Base-by-base conservation (phyloP, 2,113 vertebrate genomes). In the Scalopus aquaticus region DNA sequence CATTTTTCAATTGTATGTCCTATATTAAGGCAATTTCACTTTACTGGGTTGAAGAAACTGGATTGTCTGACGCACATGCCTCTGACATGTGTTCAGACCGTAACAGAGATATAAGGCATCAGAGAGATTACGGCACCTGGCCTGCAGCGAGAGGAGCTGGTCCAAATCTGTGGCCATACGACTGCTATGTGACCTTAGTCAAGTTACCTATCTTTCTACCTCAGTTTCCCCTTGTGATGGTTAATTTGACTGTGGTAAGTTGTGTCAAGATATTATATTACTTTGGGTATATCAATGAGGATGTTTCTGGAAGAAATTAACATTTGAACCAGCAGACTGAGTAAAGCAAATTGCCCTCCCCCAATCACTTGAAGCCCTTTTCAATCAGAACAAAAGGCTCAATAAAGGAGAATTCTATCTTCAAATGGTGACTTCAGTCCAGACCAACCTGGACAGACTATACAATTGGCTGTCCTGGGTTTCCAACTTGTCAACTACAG, bases 51-150 rank as follows among this genome's bases (percentile, higher is more conserved):
- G 17, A 90, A 24, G 58, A 76, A 54, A 37, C 12, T 9, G 4
- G 49, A 49, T 7, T 15, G 32, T 65, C 28, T 54, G 56, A 44
- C 24, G 22, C 4, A 73, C 30, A 15, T n/a, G 11, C 17, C 35
- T 54, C 10, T 49, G 82, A 78, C 5, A 2, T 4, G 7, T 12
- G 4, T 49, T 37, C 39, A 49, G 44, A 69, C 17, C 0, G 0
- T 17, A 32, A 42, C 24, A 44, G 2, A 78, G 76, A 70, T 6
- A 37, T 7, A 2, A 6, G 26, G 37, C 56, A 3, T 6, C 20
- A 54, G 0, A 12, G 37, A 32, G 1, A 8, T 39, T 28, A 37
- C 4, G 73, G 39, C 32, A 58, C 17, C 1, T 0, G 2, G 22
- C 15, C 65, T 58, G n/a, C 5, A 62, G 3, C 58, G 73, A 65